Evolutionary conservation across 1,140 invertebrate species (phyloP), one percentile per base, ranked within the genome.

Genomic region (Solenopsis invicta): DNA sequence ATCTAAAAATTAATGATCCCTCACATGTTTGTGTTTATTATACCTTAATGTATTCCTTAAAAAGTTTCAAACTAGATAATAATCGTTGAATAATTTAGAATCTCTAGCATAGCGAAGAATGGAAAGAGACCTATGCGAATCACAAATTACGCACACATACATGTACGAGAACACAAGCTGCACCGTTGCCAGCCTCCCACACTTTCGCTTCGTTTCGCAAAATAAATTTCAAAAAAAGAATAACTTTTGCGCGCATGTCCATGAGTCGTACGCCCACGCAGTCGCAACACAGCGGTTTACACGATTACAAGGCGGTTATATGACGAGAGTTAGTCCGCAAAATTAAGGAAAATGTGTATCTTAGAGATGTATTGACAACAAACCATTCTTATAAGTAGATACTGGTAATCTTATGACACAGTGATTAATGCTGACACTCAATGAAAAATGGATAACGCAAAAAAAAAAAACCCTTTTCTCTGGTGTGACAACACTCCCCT

Each of bases 391-490:
- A 90, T 86, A 72, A 78, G 72, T 75, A 84, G 77, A 91, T 91
- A 91, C 67, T 90, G 89, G 78, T 90, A 90, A 90, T 80, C 77
- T 88, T 91, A 91, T 84, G 84, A 90, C 89, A 90, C 76, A 90
- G 71, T 90, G 82, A 90, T 90, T 88, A 89, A 88, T 90, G 89
- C 89, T 75, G 87, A 90, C 77, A 59, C 34, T 61, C 41, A 80
- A 67, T n/a, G 29, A 13, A 72, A 78, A 48, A 67, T 45, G 13
- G n/a, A 86, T 69, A 80, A 80, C 1, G 16, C 13, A 74, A 50
- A 4, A 52, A 86, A 29, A 69, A 48, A 0, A 76, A 72, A 64
- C n/a, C 12, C 64, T 54, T 59, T 29, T 76, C 21, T 48, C 18
- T 72, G 71, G 48, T 82, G 37, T 82, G 82, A 91, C 71, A 56